These are phyloP conservation scores for Chunga burmeisteri DNA, from an alignment of 2,113 vertebrate genomes.

Conservation along the genomic window DNA sequence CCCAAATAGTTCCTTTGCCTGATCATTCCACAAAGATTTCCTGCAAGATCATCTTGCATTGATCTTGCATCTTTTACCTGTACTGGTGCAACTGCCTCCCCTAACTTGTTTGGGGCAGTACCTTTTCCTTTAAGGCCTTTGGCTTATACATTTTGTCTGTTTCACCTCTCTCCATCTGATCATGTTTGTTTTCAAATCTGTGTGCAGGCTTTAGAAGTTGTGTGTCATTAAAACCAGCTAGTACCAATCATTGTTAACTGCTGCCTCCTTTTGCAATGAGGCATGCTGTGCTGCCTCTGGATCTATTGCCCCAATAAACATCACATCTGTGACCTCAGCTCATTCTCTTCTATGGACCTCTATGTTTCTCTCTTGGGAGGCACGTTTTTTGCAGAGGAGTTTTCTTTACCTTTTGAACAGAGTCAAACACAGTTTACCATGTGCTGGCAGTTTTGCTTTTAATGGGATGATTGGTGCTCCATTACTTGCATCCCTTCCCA, in stretches of 20 bases:
- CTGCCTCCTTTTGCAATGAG: slow-evolving; percentile 36
- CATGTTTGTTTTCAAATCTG: not conserved
- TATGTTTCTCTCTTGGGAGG: not conserved
- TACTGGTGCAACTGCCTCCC: not conserved
- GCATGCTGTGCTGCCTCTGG: slow-evolving; percentile 49
- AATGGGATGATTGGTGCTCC: not conserved
- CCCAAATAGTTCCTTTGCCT: not conserved
- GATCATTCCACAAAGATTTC: slow-evolving; percentile 18
- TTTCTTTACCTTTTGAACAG: slow-evolving; percentile 16
- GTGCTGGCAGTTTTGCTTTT: not conserved
- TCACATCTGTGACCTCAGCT: slow-evolving; percentile 47
- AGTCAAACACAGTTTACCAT: not conserved
- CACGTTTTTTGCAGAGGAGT: not conserved
- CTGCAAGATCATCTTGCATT: not conserved
- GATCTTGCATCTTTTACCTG: not conserved
- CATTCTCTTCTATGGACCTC: not conserved
- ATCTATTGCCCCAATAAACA: slow-evolving; percentile 68
- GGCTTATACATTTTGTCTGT: not conserved
- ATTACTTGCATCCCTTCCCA: not conserved
- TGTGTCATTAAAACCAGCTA: slow-evolving; percentile 8
- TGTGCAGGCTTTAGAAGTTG: not conserved
- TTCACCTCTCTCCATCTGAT: slow-evolving; percentile 2
- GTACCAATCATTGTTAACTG: slow-evolving; percentile 18
- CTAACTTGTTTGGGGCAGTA: not conserved
- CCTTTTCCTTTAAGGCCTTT: slow-evolving; percentile 8